A percentile compares a stretch with the other conserved stretches of the same genome.
phyloP scores from a whole-genome alignment of 2,797 vertebrate genomes.

The Sorex maritimensis region DNA sequence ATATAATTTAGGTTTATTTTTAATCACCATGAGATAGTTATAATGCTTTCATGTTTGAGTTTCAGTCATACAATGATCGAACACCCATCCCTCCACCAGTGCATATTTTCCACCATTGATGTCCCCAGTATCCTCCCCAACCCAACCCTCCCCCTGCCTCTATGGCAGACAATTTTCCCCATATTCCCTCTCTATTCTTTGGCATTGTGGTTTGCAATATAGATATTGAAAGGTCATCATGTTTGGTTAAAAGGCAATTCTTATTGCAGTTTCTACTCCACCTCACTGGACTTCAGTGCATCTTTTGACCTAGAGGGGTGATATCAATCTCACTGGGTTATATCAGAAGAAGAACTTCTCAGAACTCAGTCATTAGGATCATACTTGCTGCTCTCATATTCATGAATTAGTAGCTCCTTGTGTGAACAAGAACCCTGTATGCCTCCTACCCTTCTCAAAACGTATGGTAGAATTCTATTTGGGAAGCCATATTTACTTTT shows the following conservation, averaged over 20 bases:
- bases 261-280: neutral
- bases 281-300: neutral
- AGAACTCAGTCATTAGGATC: neutral
- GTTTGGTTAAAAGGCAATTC: neutral
- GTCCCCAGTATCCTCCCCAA: no score
- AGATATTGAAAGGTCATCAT: neutral
- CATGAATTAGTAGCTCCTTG: slow-evolving; percentile 21
- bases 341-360: neutral
- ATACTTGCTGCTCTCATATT: neutral
- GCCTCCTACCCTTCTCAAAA: slow-evolving; percentile 6
- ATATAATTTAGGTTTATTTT: no score
- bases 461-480: slow-evolving; percentile 53
- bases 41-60: no score
- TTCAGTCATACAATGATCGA: no score
- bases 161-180: no score
- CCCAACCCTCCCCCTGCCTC: no score
- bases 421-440: slow-evolving; percentile 56
- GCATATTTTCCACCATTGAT: no score
- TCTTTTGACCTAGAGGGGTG: neutral
- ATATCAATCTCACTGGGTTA: neutral
- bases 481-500: slow-evolving; percentile 60
- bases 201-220: no score
- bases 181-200: no score
- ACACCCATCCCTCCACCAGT: no score
- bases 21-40: no score